A percentile compares a stretch with the other conserved stretches of the same genome.
phyloP scores from a whole-genome alignment of 2,797 vertebrate species.

The Furcifer pardalis region DNA sequence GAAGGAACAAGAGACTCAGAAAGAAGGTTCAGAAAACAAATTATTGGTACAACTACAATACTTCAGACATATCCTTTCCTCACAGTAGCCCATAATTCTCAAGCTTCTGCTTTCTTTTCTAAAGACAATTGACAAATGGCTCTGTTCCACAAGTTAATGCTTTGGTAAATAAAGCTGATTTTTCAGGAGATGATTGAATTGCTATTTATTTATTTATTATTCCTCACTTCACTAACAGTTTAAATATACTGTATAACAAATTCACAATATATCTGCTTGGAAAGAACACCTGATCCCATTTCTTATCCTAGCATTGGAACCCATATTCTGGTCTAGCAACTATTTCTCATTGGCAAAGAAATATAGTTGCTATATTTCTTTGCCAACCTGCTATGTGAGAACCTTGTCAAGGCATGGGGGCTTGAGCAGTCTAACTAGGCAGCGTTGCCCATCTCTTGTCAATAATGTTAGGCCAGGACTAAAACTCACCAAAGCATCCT shows the following conservation, averaged over 20 bases:
- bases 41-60: background rate
- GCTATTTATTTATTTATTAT: conserved; percentile 2
- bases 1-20: background rate
- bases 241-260: conserved; percentile 19
- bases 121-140: background rate
- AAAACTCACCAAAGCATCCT: too few species aligned
- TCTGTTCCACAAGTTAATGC: background rate
- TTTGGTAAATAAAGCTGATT: background rate
- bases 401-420: too few species aligned
- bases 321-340: background rate
- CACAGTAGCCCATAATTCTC: background rate
- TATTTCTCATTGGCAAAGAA: background rate
- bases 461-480: too few species aligned
- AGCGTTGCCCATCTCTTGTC: too few species aligned
- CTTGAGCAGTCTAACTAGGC: too few species aligned
- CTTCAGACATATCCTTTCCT: background rate
- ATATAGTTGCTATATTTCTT: too few species aligned
- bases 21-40: background rate
- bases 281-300: background rate
- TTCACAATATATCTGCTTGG: background rate
- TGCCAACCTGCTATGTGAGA: too few species aligned
- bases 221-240: conserved; percentile 9
- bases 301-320: background rate
- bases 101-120: background rate
- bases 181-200: background rate